Evolutionary conservation across 2,113 vertebrate species (phyloP).

Genomic region (Toxotes jaculatrix): DNA sequence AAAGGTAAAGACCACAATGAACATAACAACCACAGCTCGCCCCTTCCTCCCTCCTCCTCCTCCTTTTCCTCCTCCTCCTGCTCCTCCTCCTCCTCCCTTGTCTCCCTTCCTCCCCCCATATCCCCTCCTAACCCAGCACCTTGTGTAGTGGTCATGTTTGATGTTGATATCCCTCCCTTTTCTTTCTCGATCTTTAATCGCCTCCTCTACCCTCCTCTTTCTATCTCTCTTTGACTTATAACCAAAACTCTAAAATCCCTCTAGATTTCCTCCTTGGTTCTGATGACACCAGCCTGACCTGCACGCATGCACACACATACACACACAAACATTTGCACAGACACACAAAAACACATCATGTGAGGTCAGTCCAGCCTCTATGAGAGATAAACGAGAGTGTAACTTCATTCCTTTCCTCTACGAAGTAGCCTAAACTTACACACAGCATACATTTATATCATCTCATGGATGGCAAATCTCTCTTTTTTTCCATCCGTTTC

Average conservation of each 20-base stretch:
- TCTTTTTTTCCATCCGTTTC: slow-evolving; percentile 44
- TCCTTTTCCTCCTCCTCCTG: slow-evolving; percentile 30
- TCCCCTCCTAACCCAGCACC: slow-evolving; percentile 91
- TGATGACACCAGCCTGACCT: slow-evolving; percentile 81
- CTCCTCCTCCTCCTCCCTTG: slow-evolving; percentile 62
- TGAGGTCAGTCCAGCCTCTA: slow-evolving; percentile 55
- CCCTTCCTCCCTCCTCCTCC: slow-evolving; percentile 75
- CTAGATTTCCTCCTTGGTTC: slow-evolving; percentile 83
- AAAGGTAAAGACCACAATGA: slow-evolving; percentile 97
- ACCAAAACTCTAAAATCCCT: slow-evolving; percentile 84
- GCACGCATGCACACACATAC: slow-evolving; percentile 66
- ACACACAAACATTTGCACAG: slow-evolving; percentile 26
- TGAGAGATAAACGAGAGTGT: slow-evolving; percentile 77
- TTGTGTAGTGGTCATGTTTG: slow-evolving; percentile 93
- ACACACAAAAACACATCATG: slow-evolving; percentile 32
- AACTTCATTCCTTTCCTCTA: slow-evolving; percentile 67
- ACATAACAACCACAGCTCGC: slow-evolving; percentile 89
- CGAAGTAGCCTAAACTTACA: slow-evolving; percentile 33
- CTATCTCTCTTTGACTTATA: slow-evolving; percentile 78
- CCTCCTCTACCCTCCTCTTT: slow-evolving; percentile 68
- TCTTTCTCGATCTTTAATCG: slow-evolving; percentile 70
- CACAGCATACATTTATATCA: slow-evolving; percentile 47
- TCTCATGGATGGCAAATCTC: slow-evolving; percentile 56
- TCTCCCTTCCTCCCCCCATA: slow-evolving; percentile 70
- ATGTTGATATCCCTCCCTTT: slow-evolving; percentile 86